phyloP scores from a whole-genome alignment of 1,140 invertebrate species.

The Tetramorium simillimum region DNA sequence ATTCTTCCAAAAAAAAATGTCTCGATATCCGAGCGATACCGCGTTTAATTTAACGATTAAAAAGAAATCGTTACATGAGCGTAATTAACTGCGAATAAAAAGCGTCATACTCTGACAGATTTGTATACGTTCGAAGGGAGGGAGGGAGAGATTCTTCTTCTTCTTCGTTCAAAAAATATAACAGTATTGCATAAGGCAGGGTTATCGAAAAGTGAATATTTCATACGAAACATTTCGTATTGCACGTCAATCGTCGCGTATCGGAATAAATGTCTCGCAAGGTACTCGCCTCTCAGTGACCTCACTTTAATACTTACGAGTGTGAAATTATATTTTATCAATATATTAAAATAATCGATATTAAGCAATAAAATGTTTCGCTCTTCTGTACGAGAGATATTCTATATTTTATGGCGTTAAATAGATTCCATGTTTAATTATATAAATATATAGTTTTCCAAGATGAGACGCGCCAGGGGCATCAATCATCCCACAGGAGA shows the following conservation, averaged over 20 bases:
- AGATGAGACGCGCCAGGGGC: neutral
- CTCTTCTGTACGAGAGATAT: neutral
- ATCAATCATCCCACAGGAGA: constrained; percentile 23
- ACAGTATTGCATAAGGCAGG: neutral
- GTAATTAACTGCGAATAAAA: neutral
- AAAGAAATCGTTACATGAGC: neutral
- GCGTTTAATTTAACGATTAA: neutral
- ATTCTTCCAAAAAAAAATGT: neutral
- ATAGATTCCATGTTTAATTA: neutral
- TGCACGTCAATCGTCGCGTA: neutral
- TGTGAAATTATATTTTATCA: neutral
- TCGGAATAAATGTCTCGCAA: neutral
- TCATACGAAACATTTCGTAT: neutral
- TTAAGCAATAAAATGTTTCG: neutral
- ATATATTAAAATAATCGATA: neutral
- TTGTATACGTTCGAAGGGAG: neutral
- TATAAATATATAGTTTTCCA: neutral
- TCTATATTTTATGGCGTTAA: neutral
- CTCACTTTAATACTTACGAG: neutral
- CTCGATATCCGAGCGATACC: neutral
- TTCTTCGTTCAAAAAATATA: neutral
- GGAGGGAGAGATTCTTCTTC: neutral
- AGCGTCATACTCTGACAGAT: neutral
- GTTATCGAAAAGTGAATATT: constrained; percentile 3
- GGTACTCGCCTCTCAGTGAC: neutral